Percentiles rank a stretch among this genome's conserved stretches.
Evolutionary conservation across 2,113 vertebrate species (phyloP).

Genomic region (Megaceryle maxima): DNA sequence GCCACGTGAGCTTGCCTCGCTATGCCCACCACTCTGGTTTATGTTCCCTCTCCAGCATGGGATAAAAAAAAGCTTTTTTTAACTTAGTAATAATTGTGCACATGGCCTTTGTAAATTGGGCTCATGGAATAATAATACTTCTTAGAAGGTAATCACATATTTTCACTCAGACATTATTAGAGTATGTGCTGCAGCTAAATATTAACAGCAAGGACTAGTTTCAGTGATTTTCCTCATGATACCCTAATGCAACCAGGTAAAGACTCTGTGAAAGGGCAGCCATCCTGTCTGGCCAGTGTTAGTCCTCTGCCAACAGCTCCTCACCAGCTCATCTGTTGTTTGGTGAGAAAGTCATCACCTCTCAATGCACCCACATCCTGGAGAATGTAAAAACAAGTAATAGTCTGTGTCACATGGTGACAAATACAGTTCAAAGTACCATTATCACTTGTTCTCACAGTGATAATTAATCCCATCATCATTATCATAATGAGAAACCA

Average conservation of each 20-base stretch:
- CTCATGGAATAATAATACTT: background rate
- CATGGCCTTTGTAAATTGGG: constrained; percentile 19
- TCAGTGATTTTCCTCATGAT: constrained; percentile 23
- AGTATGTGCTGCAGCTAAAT: constrained; percentile 5
- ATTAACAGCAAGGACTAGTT: background rate
- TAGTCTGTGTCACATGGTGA: constrained; percentile 30
- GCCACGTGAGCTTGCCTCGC: accelerated
- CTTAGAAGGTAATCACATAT: background rate
- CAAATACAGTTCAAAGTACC: constrained; percentile 67
- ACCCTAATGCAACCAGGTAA: constrained; percentile 24
- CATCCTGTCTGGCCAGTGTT: background rate
- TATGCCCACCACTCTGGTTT: background rate
- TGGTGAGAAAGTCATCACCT: background rate
- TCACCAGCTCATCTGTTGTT: background rate
- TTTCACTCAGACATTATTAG: background rate
- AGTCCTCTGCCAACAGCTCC: background rate
- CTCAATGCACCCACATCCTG: background rate
- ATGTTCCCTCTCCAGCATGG: background rate
- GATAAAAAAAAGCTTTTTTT: constrained; percentile 41
- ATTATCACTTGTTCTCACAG: constrained; percentile 56
- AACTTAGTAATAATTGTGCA: background rate
- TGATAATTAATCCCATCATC: constrained; percentile 75
- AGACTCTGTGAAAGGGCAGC: background rate
- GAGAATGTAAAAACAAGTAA: constrained; percentile 42
- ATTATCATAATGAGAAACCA: constrained; percentile 68